Base-by-base conservation (phyloP, 1,140 invertebrate species). In the Prorops nasuta region DNA sequence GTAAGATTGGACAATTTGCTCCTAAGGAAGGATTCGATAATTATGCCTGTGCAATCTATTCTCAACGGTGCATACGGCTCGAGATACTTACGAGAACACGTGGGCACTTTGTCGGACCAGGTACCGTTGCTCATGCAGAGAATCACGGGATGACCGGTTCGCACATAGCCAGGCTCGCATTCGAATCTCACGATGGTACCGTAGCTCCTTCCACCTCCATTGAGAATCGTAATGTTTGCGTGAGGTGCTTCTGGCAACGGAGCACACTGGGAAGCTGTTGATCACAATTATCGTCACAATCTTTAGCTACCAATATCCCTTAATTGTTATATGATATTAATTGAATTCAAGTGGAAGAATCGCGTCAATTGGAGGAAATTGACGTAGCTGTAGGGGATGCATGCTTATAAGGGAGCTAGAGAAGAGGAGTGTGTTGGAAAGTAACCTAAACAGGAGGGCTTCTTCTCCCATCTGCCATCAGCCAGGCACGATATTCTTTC, bases 91-190 rank as follows among this genome's bases (percentile, higher is more conserved):
- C 92, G 84, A 46, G 90, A 84, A 73, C 96, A 98, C 3, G 83
- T 85, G 12, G 96, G 95, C 12, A 95, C 90, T 49, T 88, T 83
- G 39, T 90, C 90, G 32, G 93, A 96, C 96, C 96, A 98, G 6
- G 92, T 94, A 18, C 96, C 96, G 69, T 97, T 94, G 61, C 91
- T 92, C 88, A 93, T 94, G 71, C 96, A 98, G 14, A 96, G 82
- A 31, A 98, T 85, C 2, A 94, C 92, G 20, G 92, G 92, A 68
- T 90, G 86, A 21, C 95, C 95, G 51, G 82, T 86, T 56, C 94
- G 81, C 24, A 91, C 84, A 67, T 96, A 98, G 1, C 96, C 96
- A 7, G 92, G 86, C 62, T 95, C 91, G 71, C 96, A 98, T 71
- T 95, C 90, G 72, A 94, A 98, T 44, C 93, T 80, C 4, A 97